Conservation (phyloP, 2,888 invertebrate species). For the Omphaloscelis lunosa region DNA sequence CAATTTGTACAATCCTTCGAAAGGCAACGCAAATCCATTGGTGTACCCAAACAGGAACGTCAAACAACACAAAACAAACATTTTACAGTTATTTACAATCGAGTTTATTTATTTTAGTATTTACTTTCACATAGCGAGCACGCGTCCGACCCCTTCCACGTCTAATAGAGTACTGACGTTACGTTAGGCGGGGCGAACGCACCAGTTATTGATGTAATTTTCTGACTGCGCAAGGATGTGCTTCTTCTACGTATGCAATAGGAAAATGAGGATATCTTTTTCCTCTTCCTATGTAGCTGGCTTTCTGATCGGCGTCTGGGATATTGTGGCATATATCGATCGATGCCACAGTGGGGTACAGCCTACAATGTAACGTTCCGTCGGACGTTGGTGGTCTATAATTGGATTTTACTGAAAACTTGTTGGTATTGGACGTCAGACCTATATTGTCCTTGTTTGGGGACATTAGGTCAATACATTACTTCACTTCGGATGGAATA, state of each 20-base stretch:
- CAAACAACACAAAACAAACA: constrained; percentile 50
- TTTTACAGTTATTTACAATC: constrained; percentile 40
- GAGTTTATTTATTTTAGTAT: constrained; percentile 20
- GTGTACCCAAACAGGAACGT: constrained; percentile 59
- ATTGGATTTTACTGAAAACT: not conserved
- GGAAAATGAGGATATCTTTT: constrained; percentile 24
- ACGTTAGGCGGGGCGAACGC: constrained; percentile 10
- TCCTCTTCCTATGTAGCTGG: not conserved
- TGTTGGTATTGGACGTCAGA: not conserved
- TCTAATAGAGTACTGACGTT: constrained; percentile 25
- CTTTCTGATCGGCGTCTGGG: not conserved
- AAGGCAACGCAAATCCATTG: constrained; percentile 77
- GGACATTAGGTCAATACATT: not conserved
- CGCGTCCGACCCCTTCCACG: not conserved
- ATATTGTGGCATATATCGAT: constrained; percentile 12
- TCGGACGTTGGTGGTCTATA: not conserved
- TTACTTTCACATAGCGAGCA: constrained; percentile 34
- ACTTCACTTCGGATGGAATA: not conserved
- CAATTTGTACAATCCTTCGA: constrained; percentile 87
- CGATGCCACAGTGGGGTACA: not conserved
- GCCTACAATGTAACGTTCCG: not conserved
- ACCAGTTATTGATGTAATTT: constrained; percentile 60
- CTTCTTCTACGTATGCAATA: constrained; percentile 35
- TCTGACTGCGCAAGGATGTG: constrained; percentile 42
- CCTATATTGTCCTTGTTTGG: constrained; percentile 8